Conservation (phyloP, 2,797 vertebrate species). For the Eleutherodactylus coqui region DNA sequence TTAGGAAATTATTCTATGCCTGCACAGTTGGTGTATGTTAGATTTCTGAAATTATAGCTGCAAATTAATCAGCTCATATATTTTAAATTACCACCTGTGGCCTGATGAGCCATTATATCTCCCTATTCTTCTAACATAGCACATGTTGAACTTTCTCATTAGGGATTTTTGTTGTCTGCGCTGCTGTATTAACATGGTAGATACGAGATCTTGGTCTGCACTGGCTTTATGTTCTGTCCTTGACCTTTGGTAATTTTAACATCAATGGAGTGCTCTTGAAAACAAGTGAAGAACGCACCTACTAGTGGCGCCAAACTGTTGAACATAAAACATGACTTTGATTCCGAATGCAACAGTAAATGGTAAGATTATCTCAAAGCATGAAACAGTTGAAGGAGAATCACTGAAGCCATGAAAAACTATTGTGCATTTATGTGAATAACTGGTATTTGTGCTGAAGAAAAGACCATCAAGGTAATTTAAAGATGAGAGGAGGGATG, state of each 20-base stretch:
- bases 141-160: not conserved
- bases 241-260: not conserved
- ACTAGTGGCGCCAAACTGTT: too few species aligned
- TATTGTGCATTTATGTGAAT: too few species aligned
- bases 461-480: too few species aligned
- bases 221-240: not conserved
- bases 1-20: not conserved
- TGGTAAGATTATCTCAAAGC: too few species aligned
- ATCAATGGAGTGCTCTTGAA: not conserved
- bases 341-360: too few species aligned
- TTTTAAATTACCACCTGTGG: conserved; percentile 3
- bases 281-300: not conserved
- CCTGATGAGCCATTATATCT: not conserved
- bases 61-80: not conserved
- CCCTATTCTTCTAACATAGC: not conserved
- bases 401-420: too few species aligned
- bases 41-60: not conserved
- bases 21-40: not conserved
- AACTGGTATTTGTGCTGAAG: too few species aligned
- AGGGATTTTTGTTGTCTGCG: not conserved
- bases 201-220: not conserved
- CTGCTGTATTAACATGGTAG: too few species aligned
- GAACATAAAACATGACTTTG: too few species aligned
- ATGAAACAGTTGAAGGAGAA: too few species aligned
- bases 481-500: too few species aligned